These are phyloP conservation scores for Latrodectus elegans DNA, from an alignment of 2,888 invertebrate species.

Conservation along the genomic window DNA sequence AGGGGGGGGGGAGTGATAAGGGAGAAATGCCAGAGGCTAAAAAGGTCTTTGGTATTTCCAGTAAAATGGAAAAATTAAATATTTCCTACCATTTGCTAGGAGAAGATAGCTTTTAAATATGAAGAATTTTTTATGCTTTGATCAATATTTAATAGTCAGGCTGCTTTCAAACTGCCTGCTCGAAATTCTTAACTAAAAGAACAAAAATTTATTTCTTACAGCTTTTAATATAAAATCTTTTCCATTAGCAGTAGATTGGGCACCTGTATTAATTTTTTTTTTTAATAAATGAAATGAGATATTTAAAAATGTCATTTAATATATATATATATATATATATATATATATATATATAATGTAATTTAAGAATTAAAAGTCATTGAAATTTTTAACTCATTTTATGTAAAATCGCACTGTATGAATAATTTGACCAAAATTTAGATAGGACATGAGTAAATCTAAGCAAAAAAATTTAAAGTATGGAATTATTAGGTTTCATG, in stretches of 20 bases:
- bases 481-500: too few species aligned
- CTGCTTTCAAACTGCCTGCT: too few species aligned
- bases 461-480: too few species aligned
- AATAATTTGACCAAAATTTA: too few species aligned
- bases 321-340: too few species aligned
- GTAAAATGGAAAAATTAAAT: constrained; percentile 21
- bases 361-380: too few species aligned
- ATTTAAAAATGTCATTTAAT: not conserved
- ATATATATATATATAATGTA: too few species aligned
- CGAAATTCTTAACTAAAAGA: not conserved
- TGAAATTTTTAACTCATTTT: too few species aligned
- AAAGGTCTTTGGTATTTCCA: constrained; percentile 12
- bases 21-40: constrained; percentile 17
- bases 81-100: not conserved
- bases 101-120: not conserved
- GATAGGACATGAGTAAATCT: too few species aligned
- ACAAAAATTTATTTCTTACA: not conserved
- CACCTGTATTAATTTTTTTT: too few species aligned
- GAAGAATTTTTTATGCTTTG: not conserved
- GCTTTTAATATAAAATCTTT: not conserved
- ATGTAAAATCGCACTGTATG: too few species aligned
- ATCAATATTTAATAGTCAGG: too few species aligned
- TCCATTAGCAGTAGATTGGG: not conserved
- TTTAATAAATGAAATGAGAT: not conserved
- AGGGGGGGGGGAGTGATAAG: constrained; percentile 13